Conservation (phyloP, 2,888 invertebrate species). For the Drosophila pegasa region DNA sequence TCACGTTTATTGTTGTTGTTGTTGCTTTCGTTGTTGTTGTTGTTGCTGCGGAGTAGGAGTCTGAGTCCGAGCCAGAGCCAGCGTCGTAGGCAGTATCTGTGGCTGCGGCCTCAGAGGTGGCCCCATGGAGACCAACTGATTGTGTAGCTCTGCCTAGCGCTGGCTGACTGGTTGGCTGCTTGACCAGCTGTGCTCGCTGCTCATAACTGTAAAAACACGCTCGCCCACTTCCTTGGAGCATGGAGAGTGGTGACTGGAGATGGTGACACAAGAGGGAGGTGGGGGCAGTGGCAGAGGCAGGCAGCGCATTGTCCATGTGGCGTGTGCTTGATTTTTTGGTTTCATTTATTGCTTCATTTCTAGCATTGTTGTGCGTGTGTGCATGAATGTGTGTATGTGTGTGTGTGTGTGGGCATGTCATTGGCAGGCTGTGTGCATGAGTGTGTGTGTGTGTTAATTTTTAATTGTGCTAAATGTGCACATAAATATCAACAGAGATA, state of each 20-base stretch:
- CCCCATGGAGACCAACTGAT: slow-evolving; percentile 40
- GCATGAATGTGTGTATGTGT: slow-evolving; percentile 16
- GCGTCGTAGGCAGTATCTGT: slow-evolving; percentile 21
- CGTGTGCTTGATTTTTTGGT: slow-evolving; percentile 68
- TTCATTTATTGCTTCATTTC: slow-evolving; percentile 61
- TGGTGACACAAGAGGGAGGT: not conserved
- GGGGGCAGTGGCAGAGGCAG: slow-evolving; percentile 1
- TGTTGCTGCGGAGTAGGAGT: slow-evolving; percentile 23
- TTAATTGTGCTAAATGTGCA: slow-evolving; percentile 80
- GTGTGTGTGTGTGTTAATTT: slow-evolving; percentile 61
- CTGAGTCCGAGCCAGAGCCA: slow-evolving; percentile 21
- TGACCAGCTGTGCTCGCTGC: slow-evolving; percentile 72
- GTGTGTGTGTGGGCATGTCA: slow-evolving; percentile 46
- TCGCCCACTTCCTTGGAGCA: slow-evolving; percentile 78
- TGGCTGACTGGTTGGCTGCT: slow-evolving; percentile 29
- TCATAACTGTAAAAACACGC: slow-evolving; percentile 80
- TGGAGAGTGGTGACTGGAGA: not conserved
- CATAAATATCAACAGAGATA: slow-evolving; percentile 63
- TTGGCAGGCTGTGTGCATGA: slow-evolving; percentile 27
- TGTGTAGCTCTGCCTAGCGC: slow-evolving; percentile 30
- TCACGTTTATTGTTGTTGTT: slow-evolving; percentile 62
- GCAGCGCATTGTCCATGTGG: slow-evolving; percentile 52
- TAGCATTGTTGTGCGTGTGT: slow-evolving; percentile 44
- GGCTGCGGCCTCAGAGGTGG: slow-evolving; percentile 28
- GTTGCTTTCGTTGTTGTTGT: slow-evolving; percentile 7